Base-by-base conservation (phyloP, 2,113 vertebrate species). In the Leptocoma aspasia region DNA sequence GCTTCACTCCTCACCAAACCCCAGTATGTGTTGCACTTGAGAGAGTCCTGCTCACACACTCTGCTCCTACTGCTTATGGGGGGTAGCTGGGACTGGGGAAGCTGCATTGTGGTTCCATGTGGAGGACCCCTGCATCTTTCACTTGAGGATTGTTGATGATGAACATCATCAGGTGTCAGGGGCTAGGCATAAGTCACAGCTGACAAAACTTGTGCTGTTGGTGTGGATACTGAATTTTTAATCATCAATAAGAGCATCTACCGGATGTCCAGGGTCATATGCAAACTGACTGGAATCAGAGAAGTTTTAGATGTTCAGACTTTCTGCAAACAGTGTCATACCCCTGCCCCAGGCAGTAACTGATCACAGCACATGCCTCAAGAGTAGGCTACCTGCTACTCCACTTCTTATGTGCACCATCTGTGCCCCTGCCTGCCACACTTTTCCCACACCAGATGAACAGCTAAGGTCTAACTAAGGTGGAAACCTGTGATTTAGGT, bases 201-300 rank as follows among this genome's bases (percentile, higher is more conserved):
- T 61, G 28, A 24, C 7, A 16, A 9, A 77, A 4, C 15, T 70
- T 64, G 20, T 13, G 30, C 16, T 73, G 31, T 61, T 60, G 24
- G 20, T 53, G 22, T 20, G 11, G 52, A 35, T 78, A 30, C 30
- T 52, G 44, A 50, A 39, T 47, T 60, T 79, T 75, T 47, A 52
- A 26, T 69, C 4, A 28, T 26, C 24, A 57, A 0, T 57, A 56
- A 72, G 10, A 68, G 6, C 0, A 1, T 23, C 49, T 82, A 13
- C 10, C 31, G 33, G 59, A 13, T 45, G 18, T 16, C 24, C 30
- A 63, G 18, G 54, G 26, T 72, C 31, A 33, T 54, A 53, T 4
- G 23, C 42, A 89, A 77, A 73, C 33, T 66, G 26, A 6, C 5
- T 7, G 3, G 18, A 56, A 35, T 45, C 35, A 54, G 28, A 83